Evolutionary conservation across 53 echinoderm and acorn worm genomes (phyloP).

Genomic region (Echinometra lucunter): DNA sequence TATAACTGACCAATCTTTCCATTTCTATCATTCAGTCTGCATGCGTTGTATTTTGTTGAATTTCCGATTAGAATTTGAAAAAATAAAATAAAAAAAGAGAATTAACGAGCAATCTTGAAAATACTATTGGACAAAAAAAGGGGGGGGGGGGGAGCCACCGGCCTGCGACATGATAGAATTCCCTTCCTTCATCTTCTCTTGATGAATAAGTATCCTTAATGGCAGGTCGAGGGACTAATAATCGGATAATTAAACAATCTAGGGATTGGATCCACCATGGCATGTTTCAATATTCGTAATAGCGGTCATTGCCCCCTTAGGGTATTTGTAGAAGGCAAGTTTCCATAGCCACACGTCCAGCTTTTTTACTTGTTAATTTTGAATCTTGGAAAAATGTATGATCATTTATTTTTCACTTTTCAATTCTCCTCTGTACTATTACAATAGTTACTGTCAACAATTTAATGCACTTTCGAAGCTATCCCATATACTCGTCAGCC

Average conservation of each 20-base stretch:
- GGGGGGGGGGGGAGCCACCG: not conserved
- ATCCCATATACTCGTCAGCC: too few relatives aligned
- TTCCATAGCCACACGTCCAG: not conserved
- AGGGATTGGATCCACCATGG: not conserved
- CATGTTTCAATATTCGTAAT: not conserved
- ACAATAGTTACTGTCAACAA: not conserved
- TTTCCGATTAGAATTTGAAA: too few relatives aligned
- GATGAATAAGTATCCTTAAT: slow-evolving; percentile 18
- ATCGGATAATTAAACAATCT: slow-evolving; percentile 54
- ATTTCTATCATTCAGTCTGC: too few relatives aligned
- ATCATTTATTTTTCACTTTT: not conserved
- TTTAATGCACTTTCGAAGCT: not conserved
- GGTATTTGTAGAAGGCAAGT: not conserved
- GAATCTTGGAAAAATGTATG: not conserved
- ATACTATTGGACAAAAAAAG: not conserved
- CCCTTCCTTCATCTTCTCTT: not conserved
- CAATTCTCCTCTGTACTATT: too few relatives aligned
- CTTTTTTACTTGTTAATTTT: not conserved
- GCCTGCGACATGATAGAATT: not conserved
- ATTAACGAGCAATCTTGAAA: too few relatives aligned
- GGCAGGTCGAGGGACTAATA: slow-evolving; percentile 36
- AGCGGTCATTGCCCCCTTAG: slow-evolving; percentile 32
- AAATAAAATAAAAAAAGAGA: too few relatives aligned
- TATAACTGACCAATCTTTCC: too few relatives aligned
- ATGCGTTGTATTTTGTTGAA: too few relatives aligned